Conservation (phyloP, 2,888 invertebrate species). For the Hoplodrina blanda region DNA sequence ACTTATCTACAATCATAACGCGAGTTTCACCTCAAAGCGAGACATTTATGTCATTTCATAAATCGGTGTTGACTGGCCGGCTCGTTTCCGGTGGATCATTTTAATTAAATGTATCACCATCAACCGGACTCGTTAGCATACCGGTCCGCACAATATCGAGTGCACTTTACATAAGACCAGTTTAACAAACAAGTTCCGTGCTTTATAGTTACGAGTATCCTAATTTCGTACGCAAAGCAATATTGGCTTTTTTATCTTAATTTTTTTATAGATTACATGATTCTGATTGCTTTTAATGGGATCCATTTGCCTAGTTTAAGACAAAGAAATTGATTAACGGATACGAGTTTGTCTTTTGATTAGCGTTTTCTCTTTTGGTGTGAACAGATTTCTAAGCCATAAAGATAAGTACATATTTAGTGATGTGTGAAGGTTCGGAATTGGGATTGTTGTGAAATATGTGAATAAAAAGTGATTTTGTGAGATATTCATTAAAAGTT, state of each 20-base stretch:
- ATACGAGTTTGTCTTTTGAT: constrained; percentile 51
- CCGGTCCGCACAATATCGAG: constrained; percentile 66
- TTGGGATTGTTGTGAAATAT: constrained; percentile 4
- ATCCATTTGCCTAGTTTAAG: constrained; percentile 53
- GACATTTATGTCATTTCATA: constrained; percentile 79
- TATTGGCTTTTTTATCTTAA: constrained; percentile 74
- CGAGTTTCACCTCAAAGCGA: constrained; percentile 70
- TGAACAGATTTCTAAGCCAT: constrained; percentile 47
- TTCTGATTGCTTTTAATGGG: constrained; percentile 62
- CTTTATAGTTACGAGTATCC: constrained; percentile 78
- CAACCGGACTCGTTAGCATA: constrained; percentile 60
- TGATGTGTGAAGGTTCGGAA: constrained; percentile 12
- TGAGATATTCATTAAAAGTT: too few relatives aligned
- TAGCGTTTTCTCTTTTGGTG: constrained; percentile 53
- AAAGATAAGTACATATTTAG: constrained; percentile 18
- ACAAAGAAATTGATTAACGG: constrained; percentile 58
- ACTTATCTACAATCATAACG: constrained; percentile 63
- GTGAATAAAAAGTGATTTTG: neutral
- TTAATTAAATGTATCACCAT: constrained; percentile 66
- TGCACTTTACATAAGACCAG: constrained; percentile 73
- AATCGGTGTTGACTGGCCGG: constrained; percentile 70
- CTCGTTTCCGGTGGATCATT: constrained; percentile 80
- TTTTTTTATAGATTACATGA: constrained; percentile 58
- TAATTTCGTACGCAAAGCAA: constrained; percentile 73
- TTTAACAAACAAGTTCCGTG: constrained; percentile 71